Conservation (phyloP, 2,113 vertebrate species). For the Brachyhypopomus gauderio region DNA sequence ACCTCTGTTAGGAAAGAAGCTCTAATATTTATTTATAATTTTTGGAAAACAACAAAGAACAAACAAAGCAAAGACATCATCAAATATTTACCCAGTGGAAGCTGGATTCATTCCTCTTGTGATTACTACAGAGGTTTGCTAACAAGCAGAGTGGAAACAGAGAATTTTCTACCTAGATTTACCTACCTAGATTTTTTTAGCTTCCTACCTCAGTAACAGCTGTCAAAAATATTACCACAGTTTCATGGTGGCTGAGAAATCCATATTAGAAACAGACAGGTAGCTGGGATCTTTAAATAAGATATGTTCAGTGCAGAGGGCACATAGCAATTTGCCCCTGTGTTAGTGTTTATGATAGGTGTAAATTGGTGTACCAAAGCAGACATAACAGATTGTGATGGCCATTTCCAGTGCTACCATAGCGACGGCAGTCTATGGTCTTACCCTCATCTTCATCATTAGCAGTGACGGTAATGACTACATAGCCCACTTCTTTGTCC, state of each 20-base stretch:
- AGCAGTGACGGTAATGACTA: conserved; percentile 86
- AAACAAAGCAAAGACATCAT: conserved; percentile 74
- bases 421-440: conserved; percentile 23
- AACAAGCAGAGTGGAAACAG: conserved; percentile 68
- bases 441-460: conserved; percentile 87
- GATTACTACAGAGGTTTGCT: conserved; percentile 61
- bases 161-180: conserved; percentile 52
- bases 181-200: conserved; percentile 41
- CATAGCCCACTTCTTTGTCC: conserved; percentile 82
- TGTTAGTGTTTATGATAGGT: background rate
- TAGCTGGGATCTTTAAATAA: conserved; percentile 45
- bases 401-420: background rate
- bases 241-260: conserved; percentile 42
- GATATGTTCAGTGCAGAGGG: conserved; percentile 18
- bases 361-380: conserved; percentile 4
- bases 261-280: conserved; percentile 39
- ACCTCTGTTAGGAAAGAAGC: conserved; percentile 57
- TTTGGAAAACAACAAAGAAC: conserved; percentile 61
- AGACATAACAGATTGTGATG: background rate
- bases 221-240: conserved; percentile 52
- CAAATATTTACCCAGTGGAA: conserved; percentile 68
- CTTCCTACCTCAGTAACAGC: conserved; percentile 25
- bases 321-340: conserved; percentile 9
- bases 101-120: conserved; percentile 57
- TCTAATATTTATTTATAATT: conserved; percentile 66